phyloP scores from a whole-genome alignment of 1,140 invertebrate species.

The Theocolax elegans region DNA sequence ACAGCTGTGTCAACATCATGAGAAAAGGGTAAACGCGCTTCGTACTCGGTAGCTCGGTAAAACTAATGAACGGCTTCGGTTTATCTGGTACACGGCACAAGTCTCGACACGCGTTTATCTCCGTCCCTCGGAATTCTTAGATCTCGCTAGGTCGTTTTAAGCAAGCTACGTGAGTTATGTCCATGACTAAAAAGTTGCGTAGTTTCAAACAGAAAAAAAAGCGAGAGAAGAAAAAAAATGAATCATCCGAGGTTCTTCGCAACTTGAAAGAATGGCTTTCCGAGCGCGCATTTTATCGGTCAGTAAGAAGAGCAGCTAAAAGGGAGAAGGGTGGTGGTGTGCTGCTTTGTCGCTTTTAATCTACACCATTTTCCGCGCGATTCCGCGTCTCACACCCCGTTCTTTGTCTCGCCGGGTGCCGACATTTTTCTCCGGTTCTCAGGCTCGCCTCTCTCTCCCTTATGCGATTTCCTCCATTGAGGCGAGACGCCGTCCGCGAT shows the following conservation, averaged over 20 bases:
- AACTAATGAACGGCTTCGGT: slow-evolving; percentile 22
- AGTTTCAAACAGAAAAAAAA: no score
- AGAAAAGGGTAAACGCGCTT: no score
- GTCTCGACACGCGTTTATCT: slow-evolving; percentile 23
- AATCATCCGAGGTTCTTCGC: neutral
- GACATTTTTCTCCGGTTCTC: neutral
- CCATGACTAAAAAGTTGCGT: neutral
- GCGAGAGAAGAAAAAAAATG: neutral
- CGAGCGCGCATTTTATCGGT: slow-evolving; percentile 8
- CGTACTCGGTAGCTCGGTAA: no score
- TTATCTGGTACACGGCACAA: slow-evolving; percentile 10
- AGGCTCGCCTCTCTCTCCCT: no score
- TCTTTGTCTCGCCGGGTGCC: slow-evolving; percentile 1
- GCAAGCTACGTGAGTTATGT: slow-evolving; percentile 30
- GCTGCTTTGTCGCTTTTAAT: slow-evolving; percentile 33
- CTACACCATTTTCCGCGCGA: neutral
- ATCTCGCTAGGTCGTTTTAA: no score
- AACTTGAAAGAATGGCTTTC: neutral
- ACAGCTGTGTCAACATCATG: no score
- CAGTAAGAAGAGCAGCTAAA: neutral
- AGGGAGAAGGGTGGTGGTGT: neutral
- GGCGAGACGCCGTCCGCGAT: neutral
- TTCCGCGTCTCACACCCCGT: neutral
- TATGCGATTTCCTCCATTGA: slow-evolving; percentile 6
- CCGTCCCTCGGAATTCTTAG: slow-evolving; percentile 4